These are phyloP conservation scores for Pteropus rufus DNA, from an alignment of 2,797 vertebrate species.

Conservation along the genomic window DNA sequence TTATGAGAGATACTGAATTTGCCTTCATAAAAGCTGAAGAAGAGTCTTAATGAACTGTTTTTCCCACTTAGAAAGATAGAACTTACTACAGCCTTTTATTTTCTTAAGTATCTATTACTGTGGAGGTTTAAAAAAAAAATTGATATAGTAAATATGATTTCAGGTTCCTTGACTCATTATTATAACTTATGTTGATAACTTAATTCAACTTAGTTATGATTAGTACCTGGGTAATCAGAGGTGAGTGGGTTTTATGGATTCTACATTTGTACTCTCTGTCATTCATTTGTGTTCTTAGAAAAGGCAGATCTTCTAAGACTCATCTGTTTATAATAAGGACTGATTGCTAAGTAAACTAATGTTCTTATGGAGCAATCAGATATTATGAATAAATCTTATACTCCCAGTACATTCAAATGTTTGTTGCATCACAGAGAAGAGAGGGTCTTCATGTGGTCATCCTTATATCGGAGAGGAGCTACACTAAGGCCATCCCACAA, in stretches of 20 bases:
- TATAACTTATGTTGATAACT: background rate
- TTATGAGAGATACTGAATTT: background rate
- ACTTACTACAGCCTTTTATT: background rate
- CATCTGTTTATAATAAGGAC: background rate
- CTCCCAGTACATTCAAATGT: background rate
- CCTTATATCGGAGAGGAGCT: background rate
- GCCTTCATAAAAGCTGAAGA: background rate
- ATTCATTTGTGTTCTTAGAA: background rate
- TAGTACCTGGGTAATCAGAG: background rate
- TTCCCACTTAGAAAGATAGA: background rate
- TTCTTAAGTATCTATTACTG: constrained; percentile 5
- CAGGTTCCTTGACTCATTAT: background rate
- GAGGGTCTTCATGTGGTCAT: background rate
- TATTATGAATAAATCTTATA: background rate
- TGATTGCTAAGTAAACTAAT: background rate
- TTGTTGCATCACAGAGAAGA: background rate
- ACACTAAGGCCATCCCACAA: background rate
- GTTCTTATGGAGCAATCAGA: background rate
- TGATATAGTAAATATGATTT: background rate
- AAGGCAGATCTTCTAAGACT: background rate
- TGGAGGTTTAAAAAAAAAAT: background rate
- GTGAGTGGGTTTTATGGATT: background rate
- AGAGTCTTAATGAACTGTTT: background rate
- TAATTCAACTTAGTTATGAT: constrained; percentile 1
- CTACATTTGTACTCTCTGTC: background rate